Evolutionary conservation across 2,888 invertebrate species (phyloP).

Genomic region (Lycophotia porphyrea): DNA sequence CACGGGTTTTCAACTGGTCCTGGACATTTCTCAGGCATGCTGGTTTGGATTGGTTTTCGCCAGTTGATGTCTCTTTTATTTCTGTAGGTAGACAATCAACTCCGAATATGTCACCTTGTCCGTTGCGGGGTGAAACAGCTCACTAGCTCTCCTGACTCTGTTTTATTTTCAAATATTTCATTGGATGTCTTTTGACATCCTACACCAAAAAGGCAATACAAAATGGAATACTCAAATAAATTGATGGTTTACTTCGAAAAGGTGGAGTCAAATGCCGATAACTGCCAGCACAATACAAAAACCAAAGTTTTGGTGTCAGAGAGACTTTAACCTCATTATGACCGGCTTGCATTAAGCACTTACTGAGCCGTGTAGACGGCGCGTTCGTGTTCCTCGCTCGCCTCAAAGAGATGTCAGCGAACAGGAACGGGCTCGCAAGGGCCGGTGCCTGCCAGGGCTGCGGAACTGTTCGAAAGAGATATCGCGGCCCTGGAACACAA

Average conservation of each 20-base stretch:
- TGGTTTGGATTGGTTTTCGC: too few relatives aligned
- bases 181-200: too few relatives aligned
- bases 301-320: neutral
- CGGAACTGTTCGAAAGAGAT: too few relatives aligned
- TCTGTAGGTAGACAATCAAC: neutral
- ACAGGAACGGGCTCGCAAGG: too few relatives aligned
- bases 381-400: too few relatives aligned
- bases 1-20: too few relatives aligned
- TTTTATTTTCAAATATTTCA: neutral
- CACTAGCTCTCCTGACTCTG: neutral
- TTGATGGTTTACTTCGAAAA: slow-evolving; percentile 28
- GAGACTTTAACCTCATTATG: slow-evolving; percentile 11
- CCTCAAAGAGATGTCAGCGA: too few relatives aligned
- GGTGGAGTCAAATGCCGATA: slow-evolving; percentile 35
- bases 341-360: slow-evolving; percentile 4
- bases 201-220: neutral
- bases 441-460: too few relatives aligned
- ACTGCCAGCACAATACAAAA: slow-evolving; percentile 28
- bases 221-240: slow-evolving; percentile 41
- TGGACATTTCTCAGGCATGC: too few relatives aligned
- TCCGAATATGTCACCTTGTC: neutral
- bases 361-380: too few relatives aligned
- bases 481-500: too few relatives aligned
- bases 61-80: too few relatives aligned
- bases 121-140: neutral